These are phyloP conservation scores for Heliconius ismenius DNA, from an alignment of 2,888 invertebrate species.

Conservation along the genomic window DNA sequence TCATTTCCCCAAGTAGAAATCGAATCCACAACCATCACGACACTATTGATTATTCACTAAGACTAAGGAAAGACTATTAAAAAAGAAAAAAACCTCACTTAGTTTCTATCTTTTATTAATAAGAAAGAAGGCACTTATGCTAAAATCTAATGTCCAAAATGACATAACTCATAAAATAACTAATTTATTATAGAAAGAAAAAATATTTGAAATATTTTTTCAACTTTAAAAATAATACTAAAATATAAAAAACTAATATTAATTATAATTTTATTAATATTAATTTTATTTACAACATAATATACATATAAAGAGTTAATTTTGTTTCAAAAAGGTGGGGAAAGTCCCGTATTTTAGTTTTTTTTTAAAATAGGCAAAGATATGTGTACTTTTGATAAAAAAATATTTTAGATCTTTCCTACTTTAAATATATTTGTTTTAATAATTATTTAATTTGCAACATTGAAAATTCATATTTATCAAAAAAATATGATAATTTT, in stretches of 20 bases:
- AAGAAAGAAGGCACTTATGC: not conserved
- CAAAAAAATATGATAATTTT: not conserved
- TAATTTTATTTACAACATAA: conserved; percentile 10
- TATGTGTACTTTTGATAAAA: not conserved
- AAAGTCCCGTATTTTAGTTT: not conserved
- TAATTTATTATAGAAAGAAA: not conserved
- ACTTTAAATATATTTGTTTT: not conserved
- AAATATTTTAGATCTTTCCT: not conserved
- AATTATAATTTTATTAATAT: not conserved
- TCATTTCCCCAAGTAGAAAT: not conserved
- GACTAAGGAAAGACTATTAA: not conserved
- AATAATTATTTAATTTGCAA: not conserved
- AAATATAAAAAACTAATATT: not conserved
- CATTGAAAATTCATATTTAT: not conserved
- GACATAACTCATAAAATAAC: not conserved
- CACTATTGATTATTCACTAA: not conserved
- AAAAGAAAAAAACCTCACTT: not conserved
- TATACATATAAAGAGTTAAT: conserved; percentile 14
- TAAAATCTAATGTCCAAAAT: not conserved
- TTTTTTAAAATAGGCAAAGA: not conserved
- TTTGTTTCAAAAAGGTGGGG: not conserved
- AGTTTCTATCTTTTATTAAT: not conserved
- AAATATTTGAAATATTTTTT: not conserved
- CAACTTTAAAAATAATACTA: not conserved
- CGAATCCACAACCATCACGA: not conserved